phyloP scores from a whole-genome alignment of 2,888 invertebrate species.

The Drosophila multiciliata region DNA sequence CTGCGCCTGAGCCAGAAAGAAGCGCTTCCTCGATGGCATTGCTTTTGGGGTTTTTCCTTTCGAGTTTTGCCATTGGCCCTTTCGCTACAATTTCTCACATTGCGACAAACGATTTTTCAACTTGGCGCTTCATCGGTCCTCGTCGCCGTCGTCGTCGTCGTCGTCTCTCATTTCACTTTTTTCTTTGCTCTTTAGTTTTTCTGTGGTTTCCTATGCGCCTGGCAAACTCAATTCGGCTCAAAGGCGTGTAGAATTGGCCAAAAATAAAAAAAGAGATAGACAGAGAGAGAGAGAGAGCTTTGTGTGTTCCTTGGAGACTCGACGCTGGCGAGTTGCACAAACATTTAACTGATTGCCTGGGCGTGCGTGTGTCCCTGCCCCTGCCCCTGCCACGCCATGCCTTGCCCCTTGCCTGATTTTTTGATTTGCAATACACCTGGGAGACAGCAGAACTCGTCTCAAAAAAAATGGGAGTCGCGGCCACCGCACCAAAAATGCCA shows the following conservation, averaged over 20 bases:
- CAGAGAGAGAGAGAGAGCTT: conserved; percentile 10
- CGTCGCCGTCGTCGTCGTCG: conserved; percentile 20
- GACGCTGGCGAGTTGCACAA: conserved; percentile 73
- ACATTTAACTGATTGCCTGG: conserved; percentile 82
- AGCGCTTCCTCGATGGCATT: conserved; percentile 14
- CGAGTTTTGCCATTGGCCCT: conserved; percentile 12
- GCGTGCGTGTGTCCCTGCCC: conserved; percentile 60
- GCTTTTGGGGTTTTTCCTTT: conserved; percentile 9
- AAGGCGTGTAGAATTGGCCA: conserved; percentile 33
- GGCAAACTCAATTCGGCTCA: conserved; percentile 61
- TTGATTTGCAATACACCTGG: conserved; percentile 84
- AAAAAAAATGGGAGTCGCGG: background rate
- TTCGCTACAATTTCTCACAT: conserved; percentile 47
- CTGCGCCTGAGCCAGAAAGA: conserved; percentile 55
- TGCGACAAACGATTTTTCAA: conserved; percentile 81
- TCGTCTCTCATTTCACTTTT: conserved; percentile 36
- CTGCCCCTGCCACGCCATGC: conserved; percentile 2
- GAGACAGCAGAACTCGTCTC: conserved; percentile 48
- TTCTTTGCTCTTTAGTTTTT: conserved; percentile 44
- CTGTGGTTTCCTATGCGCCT: conserved; percentile 53
- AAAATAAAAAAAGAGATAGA: background rate
- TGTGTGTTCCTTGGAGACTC: conserved; percentile 51
- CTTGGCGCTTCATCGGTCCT: conserved; percentile 72
- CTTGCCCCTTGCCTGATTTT: conserved; percentile 69
- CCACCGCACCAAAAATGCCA: conserved; percentile 47